These are phyloP conservation scores for Molossus alvarezi DNA, from an alignment of 2,797 vertebrate species.

Conservation along the genomic window DNA sequence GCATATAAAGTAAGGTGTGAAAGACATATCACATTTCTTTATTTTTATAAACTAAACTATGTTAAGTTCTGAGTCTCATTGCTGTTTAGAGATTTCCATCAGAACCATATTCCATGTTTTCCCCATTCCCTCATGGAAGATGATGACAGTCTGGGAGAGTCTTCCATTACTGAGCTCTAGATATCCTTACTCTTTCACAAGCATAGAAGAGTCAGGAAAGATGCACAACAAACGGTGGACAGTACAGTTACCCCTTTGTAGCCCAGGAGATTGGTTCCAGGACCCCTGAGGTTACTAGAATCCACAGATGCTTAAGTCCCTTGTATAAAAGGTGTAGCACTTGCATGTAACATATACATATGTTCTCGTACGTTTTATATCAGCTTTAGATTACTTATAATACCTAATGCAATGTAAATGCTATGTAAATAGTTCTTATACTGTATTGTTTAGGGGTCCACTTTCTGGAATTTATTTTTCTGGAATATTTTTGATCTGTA, in stretches of 20 bases:
- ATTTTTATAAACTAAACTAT: conserved; percentile 29
- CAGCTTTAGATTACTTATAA: not conserved
- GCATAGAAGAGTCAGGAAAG: not conserved
- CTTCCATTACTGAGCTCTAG: not conserved
- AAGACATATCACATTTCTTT: not conserved
- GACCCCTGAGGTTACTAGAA: not conserved
- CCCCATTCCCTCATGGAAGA: not conserved
- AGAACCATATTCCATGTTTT: not conserved
- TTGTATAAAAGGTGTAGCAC: not conserved
- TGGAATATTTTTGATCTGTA: not conserved
- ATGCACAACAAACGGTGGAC: not conserved
- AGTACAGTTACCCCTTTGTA: not conserved
- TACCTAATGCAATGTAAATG: not conserved
- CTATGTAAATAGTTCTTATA: not conserved
- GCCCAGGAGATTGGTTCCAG: not conserved
- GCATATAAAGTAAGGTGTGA: not conserved
- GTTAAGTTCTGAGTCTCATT: not conserved
- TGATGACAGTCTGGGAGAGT: not conserved
- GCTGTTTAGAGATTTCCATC: not conserved
- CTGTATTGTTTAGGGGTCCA: not conserved
- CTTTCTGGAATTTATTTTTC: not conserved
- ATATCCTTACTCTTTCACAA: not conserved
- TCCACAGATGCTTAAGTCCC: not conserved
- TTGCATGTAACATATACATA: not conserved
- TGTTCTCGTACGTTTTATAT: not conserved